Base-by-base conservation (phyloP, 92 coral and sea anemone species). In the Muricea muricata region DNA sequence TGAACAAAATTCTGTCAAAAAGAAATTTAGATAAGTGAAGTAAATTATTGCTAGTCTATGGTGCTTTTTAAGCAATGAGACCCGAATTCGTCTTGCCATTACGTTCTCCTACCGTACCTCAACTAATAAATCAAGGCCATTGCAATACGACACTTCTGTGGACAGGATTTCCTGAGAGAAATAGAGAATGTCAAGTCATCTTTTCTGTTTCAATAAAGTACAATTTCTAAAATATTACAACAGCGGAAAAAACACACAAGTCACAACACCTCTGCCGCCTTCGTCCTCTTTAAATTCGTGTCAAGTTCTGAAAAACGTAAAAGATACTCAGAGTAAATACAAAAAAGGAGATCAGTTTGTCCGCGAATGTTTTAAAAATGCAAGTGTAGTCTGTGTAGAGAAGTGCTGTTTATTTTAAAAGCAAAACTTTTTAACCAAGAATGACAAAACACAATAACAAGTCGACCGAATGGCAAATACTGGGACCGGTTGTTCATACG, bases 131-230 rank as follows among this genome's bases (percentile, higher is more conserved):
- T 89, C 90, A 54, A 96, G 84, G 47, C 98, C 97, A 89, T 89
- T 93, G 81, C 91, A 92, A 87, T 96, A 96, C 39, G 99, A 96
- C 56, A 94, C 87, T 79, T 96, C 99, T 58, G 99, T 92, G 34
- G 99, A 93, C 41, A 96, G 66, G 86, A 96, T 90, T 79, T 96
- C 99, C 99, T 96, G 81, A 47, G 85, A 63, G 61, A 66, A 35
- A 54, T 54, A 30, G 73, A 31, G 48, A 45, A 14, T 3, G 1
- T 17, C 1, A 52, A 52, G 18, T 4, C 3, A 17, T 52, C 26
- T 13, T 45, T 45, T 4, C 9, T 9, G 50, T 45, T 9, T 8
- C 50, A 45, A 9, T 45, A 12, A 45, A 13, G 8, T 45, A 17
- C 50, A 45, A 45, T 2, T 45, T 17, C 15, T 45, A 45, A 45